Conservation (phyloP, 2,888 invertebrate genomes). For the Cacoxenus indagator region DNA sequence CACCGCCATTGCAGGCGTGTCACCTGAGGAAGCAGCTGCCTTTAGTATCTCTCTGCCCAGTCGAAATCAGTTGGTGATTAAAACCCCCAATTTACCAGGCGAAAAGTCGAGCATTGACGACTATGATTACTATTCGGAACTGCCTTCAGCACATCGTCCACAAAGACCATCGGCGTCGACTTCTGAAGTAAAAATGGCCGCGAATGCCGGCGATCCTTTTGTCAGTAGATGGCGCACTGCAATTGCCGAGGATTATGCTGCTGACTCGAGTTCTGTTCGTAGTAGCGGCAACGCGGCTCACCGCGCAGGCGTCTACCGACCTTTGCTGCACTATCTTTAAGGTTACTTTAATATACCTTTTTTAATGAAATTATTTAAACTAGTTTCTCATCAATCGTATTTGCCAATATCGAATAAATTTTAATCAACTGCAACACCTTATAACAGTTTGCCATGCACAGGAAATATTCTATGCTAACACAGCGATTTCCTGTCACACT, state of each 20-base stretch:
- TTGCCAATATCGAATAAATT: no score
- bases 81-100: slow-evolving; percentile 43
- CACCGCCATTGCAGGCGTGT: slow-evolving; percentile 82
- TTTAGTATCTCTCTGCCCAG: slow-evolving; percentile 66
- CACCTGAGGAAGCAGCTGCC: slow-evolving; percentile 67
- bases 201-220: slow-evolving; percentile 40
- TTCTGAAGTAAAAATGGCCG: neutral
- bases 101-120: slow-evolving; percentile 49
- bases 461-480: no score
- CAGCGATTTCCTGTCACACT: no score
- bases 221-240: slow-evolving; percentile 59
- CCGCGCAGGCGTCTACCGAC: neutral
- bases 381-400: no score
- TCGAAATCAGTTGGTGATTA: slow-evolving; percentile 65
- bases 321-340: neutral
- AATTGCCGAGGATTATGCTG: slow-evolving; percentile 59
- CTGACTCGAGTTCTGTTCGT: slow-evolving; percentile 1
- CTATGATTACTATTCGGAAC: slow-evolving; percentile 38
- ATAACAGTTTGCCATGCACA: no score
- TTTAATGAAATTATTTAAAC: no score
- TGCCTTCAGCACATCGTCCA: neutral
- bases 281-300: neutral
- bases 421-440: no score
- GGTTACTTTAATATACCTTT: no score
- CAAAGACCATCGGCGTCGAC: neutral